Conservation (phyloP, 2,797 vertebrate species). For the Amniataba percoides region DNA sequence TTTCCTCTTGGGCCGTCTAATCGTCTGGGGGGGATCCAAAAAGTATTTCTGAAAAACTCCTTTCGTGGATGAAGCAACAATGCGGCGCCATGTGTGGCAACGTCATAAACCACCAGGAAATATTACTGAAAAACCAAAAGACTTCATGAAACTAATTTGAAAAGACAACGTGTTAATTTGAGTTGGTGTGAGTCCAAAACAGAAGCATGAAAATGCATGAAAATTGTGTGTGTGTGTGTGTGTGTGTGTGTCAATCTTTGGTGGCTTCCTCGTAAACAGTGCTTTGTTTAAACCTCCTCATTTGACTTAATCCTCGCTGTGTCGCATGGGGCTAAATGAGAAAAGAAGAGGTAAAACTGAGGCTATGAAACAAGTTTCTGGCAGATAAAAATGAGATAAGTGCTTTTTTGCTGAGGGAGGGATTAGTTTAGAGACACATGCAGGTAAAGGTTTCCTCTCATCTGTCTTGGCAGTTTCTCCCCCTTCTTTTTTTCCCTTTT, state of each 20-base stretch:
- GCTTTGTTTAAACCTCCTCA: conserved; percentile 38
- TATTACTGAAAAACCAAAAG: too few species aligned
- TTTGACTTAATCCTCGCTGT: conserved; percentile 57
- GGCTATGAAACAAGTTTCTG: conserved; percentile 54
- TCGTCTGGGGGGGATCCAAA: background rate
- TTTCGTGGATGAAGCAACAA: background rate
- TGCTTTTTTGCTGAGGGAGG: conserved; percentile 53
- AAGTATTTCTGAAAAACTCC: background rate
- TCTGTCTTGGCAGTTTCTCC: conserved; percentile 55
- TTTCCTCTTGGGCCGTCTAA: background rate
- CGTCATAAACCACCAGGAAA: background rate
- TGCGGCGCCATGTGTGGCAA: background rate
- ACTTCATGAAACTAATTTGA: conserved; percentile 19
- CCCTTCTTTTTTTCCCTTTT: conserved; percentile 35
- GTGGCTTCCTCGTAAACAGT: conserved; percentile 1
- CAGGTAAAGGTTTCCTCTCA: conserved; percentile 56
- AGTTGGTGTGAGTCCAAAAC: conserved; percentile 23
- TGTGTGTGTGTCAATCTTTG: background rate
- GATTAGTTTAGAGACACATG: conserved; percentile 51
- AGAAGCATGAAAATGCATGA: conserved; percentile 6
- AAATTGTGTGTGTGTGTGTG: background rate
- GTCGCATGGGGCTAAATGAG: conserved; percentile 43
- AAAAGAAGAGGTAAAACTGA: conserved; percentile 37
- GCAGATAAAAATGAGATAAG: conserved; percentile 50
- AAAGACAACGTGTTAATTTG: conserved; percentile 16